Conservation (phyloP, 2,888 invertebrate genomes). For the Conomelus anceps region DNA sequence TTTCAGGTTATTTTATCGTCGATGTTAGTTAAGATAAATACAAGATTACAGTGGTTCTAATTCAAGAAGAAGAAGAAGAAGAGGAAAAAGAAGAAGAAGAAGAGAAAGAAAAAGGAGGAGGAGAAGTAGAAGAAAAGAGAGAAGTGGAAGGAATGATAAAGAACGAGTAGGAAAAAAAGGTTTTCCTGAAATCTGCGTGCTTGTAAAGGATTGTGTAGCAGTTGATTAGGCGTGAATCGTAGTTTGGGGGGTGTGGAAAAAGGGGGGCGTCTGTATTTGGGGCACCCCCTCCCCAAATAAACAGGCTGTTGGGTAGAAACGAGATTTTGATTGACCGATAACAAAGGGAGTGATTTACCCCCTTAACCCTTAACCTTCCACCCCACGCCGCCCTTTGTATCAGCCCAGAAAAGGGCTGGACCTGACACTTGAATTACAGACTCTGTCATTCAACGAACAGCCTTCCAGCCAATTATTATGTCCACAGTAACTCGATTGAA, state of each 20-base stretch:
- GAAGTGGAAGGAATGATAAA: background rate
- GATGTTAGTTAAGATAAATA: no score
- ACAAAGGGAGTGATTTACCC: background rate
- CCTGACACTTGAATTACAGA: background rate
- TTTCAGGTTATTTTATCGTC: no score
- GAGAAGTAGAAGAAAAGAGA: background rate
- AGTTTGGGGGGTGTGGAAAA: background rate
- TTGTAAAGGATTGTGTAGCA: background rate
- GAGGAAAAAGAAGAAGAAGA: background rate
- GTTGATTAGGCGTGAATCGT: background rate
- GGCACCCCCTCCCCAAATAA: background rate
- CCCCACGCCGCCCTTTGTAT: background rate
- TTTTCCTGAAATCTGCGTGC: background rate
- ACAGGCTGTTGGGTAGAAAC: background rate
- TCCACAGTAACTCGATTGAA: background rate
- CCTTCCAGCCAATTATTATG: background rate
- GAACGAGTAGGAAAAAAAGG: background rate
- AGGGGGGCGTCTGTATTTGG: background rate
- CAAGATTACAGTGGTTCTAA: no score
- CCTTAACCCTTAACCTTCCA: background rate
- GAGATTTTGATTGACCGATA: background rate
- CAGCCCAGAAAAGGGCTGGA: background rate
- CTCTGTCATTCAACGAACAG: background rate
- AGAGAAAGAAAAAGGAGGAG: background rate
- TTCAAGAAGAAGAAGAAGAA: background rate